A percentile compares a stretch with the other conserved stretches of the same genome.
phyloP scores from a whole-genome alignment of 2,797 vertebrate genomes.

The Trichosurus vulpecula region DNA sequence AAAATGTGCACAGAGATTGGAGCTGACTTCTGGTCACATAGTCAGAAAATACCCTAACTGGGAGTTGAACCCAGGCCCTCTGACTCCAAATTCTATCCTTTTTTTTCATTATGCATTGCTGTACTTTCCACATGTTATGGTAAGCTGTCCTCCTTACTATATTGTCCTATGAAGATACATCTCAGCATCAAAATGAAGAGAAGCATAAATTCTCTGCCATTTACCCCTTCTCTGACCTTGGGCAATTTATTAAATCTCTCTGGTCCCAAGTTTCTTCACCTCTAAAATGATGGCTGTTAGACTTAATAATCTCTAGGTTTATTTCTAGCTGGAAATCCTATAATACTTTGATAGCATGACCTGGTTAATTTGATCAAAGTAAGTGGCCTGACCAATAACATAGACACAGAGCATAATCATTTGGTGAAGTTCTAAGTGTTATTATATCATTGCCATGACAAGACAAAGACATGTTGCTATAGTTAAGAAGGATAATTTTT shows the following conservation, averaged over 20 bases:
- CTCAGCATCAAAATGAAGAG: background rate
- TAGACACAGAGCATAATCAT: background rate
- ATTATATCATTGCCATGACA: slow-evolving; percentile 24
- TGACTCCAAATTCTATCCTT: background rate
- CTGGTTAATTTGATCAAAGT: background rate
- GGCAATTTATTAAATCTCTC: background rate
- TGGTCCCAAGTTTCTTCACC: background rate
- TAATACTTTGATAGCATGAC: background rate
- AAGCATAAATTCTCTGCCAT: background rate
- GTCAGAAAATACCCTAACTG: background rate
- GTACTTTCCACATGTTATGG: background rate
- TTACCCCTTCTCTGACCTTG: background rate
- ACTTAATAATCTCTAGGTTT: background rate
- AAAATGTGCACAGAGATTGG: background rate
- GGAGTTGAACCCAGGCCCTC: background rate
- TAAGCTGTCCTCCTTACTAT: background rate
- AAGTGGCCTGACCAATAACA: background rate
- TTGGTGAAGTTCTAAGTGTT: slow-evolving; percentile 19
- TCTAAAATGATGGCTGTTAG: background rate
- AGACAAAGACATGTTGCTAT: slow-evolving; percentile 38
- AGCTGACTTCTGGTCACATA: background rate
- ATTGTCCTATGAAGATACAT: background rate
- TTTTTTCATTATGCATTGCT: background rate
- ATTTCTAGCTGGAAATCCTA: background rate
- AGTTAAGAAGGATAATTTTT: slow-evolving; percentile 31